Evolutionary conservation across 2,797 vertebrate species (phyloP).

Genomic region (Apogon talboti): DNA sequence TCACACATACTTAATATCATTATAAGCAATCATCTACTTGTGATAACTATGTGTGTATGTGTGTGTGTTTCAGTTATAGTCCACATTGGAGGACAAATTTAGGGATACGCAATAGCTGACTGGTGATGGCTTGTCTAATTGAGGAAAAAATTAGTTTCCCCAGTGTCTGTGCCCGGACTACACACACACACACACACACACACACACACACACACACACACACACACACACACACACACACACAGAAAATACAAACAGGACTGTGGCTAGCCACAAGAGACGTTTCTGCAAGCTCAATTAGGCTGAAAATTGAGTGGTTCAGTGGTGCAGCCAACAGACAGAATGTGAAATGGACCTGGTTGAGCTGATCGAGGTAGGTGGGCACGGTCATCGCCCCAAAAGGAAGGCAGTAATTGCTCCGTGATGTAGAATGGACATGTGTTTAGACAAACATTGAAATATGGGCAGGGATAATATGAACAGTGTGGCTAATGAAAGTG

Average conservation of each 20-base stretch:
- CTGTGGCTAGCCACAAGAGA: constrained; percentile 70
- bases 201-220: constrained; percentile 11
- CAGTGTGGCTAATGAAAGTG: not conserved
- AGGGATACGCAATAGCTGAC: constrained; percentile 54
- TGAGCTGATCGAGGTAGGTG: constrained; percentile 56
- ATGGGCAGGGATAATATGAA: constrained; percentile 4
- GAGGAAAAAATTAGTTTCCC: constrained; percentile 66
- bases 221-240: constrained; percentile 18
- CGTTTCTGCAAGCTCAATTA: constrained; percentile 76
- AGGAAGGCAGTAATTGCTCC: constrained; percentile 44
- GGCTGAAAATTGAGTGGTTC: constrained; percentile 77
- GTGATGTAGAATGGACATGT: not conserved
- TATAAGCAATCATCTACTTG: constrained; percentile 37
- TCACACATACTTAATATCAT: constrained; percentile 31
- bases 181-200: too few relatives aligned
- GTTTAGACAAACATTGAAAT: constrained; percentile 4
- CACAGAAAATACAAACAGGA: constrained; percentile 39
- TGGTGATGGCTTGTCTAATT: constrained; percentile 65
- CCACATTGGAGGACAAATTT: constrained; percentile 42
- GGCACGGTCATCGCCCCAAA: constrained; percentile 36
- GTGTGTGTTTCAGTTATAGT: constrained; percentile 27
- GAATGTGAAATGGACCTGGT: constrained; percentile 73
- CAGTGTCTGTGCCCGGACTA: constrained; percentile 24
- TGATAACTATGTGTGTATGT: constrained; percentile 3
- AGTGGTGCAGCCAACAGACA: constrained; percentile 68